Base-by-base conservation (phyloP, 2,113 vertebrate species). In the Pangasianodon gigas region DNA sequence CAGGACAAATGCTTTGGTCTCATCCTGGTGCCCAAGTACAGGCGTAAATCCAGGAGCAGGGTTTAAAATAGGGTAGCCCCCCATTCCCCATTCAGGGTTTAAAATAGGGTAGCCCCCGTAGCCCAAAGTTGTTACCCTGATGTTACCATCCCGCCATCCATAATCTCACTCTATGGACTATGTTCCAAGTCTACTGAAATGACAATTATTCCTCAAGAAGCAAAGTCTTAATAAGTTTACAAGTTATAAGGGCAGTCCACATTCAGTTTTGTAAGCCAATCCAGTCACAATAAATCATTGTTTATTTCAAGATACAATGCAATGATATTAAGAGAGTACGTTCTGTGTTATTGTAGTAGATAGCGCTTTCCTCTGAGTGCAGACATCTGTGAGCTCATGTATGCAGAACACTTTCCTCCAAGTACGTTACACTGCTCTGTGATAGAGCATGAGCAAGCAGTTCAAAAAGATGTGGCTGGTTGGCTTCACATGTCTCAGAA, bases 1-100 rank as follows among this genome's bases (percentile, higher is more conserved):
- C 62, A 88, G 87, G 67, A 29, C 87, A 84, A 84, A 67, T 54
- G 80, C 62, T 62, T 85, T 89, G 69, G 71, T 85, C 41, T 65
- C 37, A 51, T 37, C 81, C 52, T 74, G 41, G 37, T 58, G 44
- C 21, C 32, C 21, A 82, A 37, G 11, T 52, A 69, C 6, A 56
- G 81, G 54, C 19, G 4, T 52, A 52, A n/a, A 32, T 81, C 79
- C 79, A 52, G 48, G 48, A 54, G 29, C 48, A 32, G 46, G 44
- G 75, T 54, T 52, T 81, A 52, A n/a, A 81, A 54, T 3, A 41
- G 32, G 51, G 4, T 77, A 77, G n/a, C n/a, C 14, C 16, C 16
- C n/a, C 13, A 54, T 54, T 54, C 52, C 18, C 16, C 19, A 8
- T 37, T 37, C 48, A 32, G 46, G 44, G 75, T 81, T 52, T 81